phyloP scores from a whole-genome alignment of 2,888 invertebrate species.

The Monoplex corrugatus region DNA sequence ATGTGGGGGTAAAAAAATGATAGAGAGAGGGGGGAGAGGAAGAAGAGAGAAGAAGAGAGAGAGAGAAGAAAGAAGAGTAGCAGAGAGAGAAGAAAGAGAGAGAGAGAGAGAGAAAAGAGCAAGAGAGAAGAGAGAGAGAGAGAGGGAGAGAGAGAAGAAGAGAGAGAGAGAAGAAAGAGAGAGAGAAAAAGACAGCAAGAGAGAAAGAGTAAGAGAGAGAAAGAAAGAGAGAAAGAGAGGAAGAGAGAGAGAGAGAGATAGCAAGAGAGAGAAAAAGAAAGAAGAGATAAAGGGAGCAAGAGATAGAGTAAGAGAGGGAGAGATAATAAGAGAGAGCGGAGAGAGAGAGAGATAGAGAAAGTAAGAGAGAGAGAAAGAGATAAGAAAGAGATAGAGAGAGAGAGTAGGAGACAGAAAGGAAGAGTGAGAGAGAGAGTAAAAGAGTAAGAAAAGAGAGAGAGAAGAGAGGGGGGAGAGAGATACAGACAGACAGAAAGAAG shows the following conservation, averaged over 20 bases:
- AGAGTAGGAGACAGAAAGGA: not conserved
- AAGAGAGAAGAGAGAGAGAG: not conserved
- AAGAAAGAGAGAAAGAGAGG: not conserved
- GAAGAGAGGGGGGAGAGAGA: not conserved
- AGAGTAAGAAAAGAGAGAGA: not conserved
- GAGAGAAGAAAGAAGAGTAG: too few species aligned
- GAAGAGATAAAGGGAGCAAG: not conserved
- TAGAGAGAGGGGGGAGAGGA: not conserved
- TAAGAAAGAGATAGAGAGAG: not conserved
- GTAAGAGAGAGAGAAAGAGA: not conserved
- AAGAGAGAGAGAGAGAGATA: not conserved
- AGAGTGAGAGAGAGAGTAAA: not conserved
- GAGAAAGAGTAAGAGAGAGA: not conserved
- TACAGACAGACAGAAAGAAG: not conserved
- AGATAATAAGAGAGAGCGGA: not conserved
- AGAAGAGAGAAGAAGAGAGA: not conserved
- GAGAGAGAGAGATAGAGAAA: not conserved
- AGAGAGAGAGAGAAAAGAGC: too few species aligned
- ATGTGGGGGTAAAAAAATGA: not conserved
- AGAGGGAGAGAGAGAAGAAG: conserved; percentile 21
- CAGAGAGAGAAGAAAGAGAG: too few species aligned
- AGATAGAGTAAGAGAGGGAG: not conserved
- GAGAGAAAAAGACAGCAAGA: not conserved
- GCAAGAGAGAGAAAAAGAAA: not conserved
- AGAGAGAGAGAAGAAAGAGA: conserved; percentile 10